Conservation (phyloP, 2,888 invertebrate genomes). For the Drosophila neonasuta region DNA sequence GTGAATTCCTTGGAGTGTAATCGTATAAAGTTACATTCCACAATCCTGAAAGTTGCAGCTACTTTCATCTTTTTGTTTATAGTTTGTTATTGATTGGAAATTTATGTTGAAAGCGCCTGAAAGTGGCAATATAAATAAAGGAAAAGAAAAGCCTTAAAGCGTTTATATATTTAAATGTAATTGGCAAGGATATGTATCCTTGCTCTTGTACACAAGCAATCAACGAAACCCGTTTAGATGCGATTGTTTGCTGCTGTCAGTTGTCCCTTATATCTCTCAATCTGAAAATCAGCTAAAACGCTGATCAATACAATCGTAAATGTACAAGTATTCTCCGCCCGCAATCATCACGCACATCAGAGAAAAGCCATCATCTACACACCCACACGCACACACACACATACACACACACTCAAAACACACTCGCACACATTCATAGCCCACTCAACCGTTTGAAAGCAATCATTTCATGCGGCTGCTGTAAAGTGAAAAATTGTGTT, state of each 20-base stretch:
- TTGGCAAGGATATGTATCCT: no score
- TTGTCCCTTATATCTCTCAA: conserved; percentile 1
- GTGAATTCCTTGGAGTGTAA: conserved; percentile 3
- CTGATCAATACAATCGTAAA: conserved; percentile 11
- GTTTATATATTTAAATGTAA: no score
- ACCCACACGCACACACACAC: neutral
- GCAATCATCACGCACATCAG: conserved; percentile 5
- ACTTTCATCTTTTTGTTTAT: neutral
- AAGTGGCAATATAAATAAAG: no score
- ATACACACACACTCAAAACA: neutral
- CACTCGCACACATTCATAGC: neutral
- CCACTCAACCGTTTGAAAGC: conserved; percentile 1
- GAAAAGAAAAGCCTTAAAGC: no score
- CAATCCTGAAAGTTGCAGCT: neutral
- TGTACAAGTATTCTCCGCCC: conserved; percentile 10
- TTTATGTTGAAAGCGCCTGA: no score
- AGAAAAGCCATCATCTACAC: neutral
- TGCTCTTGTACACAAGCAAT: neutral
- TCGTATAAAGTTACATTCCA: neutral
- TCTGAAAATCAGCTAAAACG: neutral
- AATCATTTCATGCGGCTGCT: neutral
- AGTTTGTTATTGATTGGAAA: no score
- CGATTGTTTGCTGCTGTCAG: neutral
- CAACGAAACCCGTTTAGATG: neutral
- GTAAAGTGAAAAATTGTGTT: conserved; percentile 40